Percentiles rank a stretch among this genome's conserved stretches.
Evolutionary conservation across 2,797 vertebrate genomes (phyloP).

Genomic region (Lycodopsis pacificus): DNA sequence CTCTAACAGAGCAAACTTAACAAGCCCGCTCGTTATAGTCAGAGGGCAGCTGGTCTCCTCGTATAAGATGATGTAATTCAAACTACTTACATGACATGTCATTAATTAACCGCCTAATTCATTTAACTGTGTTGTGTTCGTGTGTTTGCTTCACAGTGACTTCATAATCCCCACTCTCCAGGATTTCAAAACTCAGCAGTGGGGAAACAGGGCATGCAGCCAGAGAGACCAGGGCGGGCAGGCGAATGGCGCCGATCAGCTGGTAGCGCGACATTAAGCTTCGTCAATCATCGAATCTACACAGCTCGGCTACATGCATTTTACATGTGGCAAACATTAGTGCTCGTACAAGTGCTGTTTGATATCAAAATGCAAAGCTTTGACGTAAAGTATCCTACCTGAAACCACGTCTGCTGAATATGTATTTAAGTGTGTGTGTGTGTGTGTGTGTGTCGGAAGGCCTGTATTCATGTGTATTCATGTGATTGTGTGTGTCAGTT

Average conservation of each 20-base stretch:
- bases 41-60: conserved; percentile 42
- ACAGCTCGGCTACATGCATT: conserved; percentile 37
- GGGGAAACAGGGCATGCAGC: conserved; percentile 54
- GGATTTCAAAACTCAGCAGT: conserved; percentile 34
- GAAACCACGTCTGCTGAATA: conserved; percentile 45
- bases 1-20: conserved; percentile 16
- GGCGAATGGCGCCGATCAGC: conserved; percentile 57
- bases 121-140: conserved; percentile 47
- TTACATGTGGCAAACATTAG: conserved; percentile 27
- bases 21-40: conserved; percentile 27
- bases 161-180: conserved; percentile 62
- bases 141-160: conserved; percentile 53
- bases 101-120: conserved; percentile 57
- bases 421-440: conserved; percentile 47
- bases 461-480: conserved; percentile 46
- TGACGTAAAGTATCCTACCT: conserved; percentile 32
- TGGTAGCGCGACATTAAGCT: conserved; percentile 62
- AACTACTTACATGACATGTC: conserved; percentile 63
- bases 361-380: conserved; percentile 64
- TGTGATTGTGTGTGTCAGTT: conserved; percentile 63
- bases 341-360: conserved; percentile 44
- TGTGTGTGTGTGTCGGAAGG: conserved; percentile 57
- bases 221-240: conserved; percentile 37
- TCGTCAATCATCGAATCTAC: conserved; percentile 55
- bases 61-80: conserved; percentile 55